Conservation (phyloP, 2,113 vertebrate genomes). For the Clarias macrocephalus region DNA sequence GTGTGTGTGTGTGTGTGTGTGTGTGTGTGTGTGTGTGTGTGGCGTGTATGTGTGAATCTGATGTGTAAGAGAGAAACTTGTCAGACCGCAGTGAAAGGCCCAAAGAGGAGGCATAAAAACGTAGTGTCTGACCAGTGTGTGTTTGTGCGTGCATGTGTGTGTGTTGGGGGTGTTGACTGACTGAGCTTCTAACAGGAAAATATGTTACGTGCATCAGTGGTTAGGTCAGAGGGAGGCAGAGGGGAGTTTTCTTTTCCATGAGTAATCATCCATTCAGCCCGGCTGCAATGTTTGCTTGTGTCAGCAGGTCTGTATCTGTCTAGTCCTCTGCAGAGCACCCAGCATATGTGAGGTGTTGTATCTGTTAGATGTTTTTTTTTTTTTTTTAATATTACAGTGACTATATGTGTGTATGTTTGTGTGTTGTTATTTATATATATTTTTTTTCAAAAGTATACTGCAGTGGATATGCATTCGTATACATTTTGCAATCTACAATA, state of each 20-base stretch:
- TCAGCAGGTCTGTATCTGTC: constrained; percentile 48
- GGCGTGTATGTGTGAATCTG: neutral
- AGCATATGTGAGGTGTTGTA: neutral
- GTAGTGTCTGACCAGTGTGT: neutral
- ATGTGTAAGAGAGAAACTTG: constrained; percentile 10
- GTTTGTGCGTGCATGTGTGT: constrained; percentile 18
- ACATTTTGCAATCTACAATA: neutral
- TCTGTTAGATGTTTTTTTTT: neutral
- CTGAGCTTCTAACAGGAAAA: constrained; percentile 43
- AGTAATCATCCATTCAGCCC: constrained; percentile 48
- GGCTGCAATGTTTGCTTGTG: constrained; percentile 43
- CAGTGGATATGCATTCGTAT: neutral
- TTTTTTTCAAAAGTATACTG: neutral
- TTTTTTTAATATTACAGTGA: neutral
- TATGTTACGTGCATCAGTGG: constrained; percentile 41
- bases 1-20: neutral
- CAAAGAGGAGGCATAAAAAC: neutral
- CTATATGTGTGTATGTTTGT: neutral
- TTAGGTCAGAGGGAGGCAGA: constrained; percentile 42
- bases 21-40: neutral
- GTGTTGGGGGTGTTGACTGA: constrained; percentile 22
- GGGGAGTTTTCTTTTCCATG: constrained; percentile 52
- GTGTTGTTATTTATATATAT: neutral
- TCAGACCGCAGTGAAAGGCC: constrained; percentile 24
- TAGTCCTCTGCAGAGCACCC: neutral